These are phyloP conservation scores for Leuciscus waleckii DNA, from an alignment of 2,797 vertebrate genomes.

Conservation along the genomic window DNA sequence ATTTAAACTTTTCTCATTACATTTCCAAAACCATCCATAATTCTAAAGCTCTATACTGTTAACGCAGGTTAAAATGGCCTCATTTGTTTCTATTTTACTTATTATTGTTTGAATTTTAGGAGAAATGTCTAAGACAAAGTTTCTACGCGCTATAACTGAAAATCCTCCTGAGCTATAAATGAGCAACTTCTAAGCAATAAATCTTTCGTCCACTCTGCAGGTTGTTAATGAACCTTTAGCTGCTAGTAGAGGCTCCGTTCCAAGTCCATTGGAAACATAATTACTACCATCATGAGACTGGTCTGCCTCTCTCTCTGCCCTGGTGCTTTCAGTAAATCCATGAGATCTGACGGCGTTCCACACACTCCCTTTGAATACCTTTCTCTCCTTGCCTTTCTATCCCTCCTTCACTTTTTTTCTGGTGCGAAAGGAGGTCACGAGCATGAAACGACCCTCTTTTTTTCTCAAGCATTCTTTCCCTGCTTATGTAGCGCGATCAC, in stretches of 20 bases:
- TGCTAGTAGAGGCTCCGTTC: not conserved
- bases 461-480: constrained; percentile 54
- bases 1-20: not conserved
- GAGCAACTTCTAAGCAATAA: not conserved
- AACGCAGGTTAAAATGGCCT: not conserved
- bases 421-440: not conserved
- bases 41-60: not conserved
- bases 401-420: constrained; percentile 3
- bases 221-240: not conserved
- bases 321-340: constrained; percentile 9
- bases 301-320: constrained; percentile 16
- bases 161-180: not conserved
- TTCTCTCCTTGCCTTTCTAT: constrained; percentile 9
- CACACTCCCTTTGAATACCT: constrained; percentile 2
- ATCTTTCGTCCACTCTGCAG: not conserved
- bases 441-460: constrained; percentile 13
- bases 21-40: not conserved
- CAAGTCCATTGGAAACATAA: constrained; percentile 35
- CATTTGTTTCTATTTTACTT: not conserved
- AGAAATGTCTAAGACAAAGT: not conserved
- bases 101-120: not conserved
- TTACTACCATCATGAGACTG: constrained; percentile 15
- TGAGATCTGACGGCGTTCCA: constrained; percentile 30
- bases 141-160: not conserved
- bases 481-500: constrained; percentile 55